These are phyloP conservation scores for Triplophysa rosa DNA, from an alignment of 2,113 vertebrate species.

Conservation along the genomic window DNA sequence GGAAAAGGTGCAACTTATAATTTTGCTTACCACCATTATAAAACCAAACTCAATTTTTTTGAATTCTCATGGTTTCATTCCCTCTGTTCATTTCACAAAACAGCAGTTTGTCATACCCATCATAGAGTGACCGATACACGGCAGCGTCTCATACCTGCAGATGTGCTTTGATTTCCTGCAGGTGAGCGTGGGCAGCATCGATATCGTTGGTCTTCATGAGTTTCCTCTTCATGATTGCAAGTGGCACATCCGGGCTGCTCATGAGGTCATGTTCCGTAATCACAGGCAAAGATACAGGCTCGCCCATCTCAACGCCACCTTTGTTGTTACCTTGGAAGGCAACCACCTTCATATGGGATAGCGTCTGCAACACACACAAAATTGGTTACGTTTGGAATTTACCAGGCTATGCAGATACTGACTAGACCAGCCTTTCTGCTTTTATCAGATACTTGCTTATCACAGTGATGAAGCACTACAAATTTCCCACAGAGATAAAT, in stretches of 20 bases:
- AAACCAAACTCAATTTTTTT: no score
- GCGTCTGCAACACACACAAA: constrained; percentile 71
- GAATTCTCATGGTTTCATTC: no score
- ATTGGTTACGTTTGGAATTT: not conserved
- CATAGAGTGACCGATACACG: not conserved
- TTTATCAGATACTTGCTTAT: not conserved
- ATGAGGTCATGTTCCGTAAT: constrained; percentile 77
- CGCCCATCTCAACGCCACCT: constrained; percentile 56
- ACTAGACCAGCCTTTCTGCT: not conserved
- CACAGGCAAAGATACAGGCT: constrained; percentile 67
- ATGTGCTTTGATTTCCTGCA: constrained; percentile 76
- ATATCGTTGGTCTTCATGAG: constrained; percentile 84
- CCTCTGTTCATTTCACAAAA: no score
- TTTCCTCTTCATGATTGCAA: constrained; percentile 90
- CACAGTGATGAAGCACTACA: not conserved
- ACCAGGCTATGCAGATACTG: not conserved
- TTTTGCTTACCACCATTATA: no score
- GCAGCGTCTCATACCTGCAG: constrained; percentile 73
- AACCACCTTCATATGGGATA: constrained; percentile 87
- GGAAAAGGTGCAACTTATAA: no score
- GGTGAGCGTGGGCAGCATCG: constrained; percentile 63
- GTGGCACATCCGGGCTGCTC: constrained; percentile 88
- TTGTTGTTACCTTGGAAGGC: constrained; percentile 84
- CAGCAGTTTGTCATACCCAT: no score
- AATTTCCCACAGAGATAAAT: no score